Base-by-base conservation (phyloP, 2,113 vertebrate genomes). In the Campylomormyrus numenius region DNA sequence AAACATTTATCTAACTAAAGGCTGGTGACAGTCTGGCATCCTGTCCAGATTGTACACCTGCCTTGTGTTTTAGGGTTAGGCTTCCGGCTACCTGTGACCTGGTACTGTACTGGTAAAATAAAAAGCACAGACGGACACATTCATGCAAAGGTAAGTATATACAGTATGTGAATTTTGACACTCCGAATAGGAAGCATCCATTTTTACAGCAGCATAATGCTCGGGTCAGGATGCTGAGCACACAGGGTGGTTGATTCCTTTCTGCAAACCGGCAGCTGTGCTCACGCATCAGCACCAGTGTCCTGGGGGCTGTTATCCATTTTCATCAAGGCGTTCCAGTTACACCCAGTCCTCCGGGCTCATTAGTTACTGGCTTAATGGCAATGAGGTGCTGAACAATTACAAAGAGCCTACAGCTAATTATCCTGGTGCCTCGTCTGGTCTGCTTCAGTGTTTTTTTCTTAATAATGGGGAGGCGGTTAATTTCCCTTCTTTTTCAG, bases 301-400 rank as follows among this genome's bases (percentile, higher is more conserved):
- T 92, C 91, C 93, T 91, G 91, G 92, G 93, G 90, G 92, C 88
- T 66, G 90, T 90, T 92, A 88, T 89, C 90, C 91, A 91, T 66
- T 90, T 93, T 94, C 85, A 89, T 93, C 94, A 77, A 39, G 35
- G 70, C 35, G 93, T 93, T 74, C 89, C 90, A 94, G 91, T 93
- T 93, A 94, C 94, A 93, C 89, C 83, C 91, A 53, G 90, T 93
- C 92, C 94, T 92, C 27, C 24, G 90, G 85, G 87, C 88, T 92
- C 92, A 93, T 94, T 92, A 94, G 94, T 92, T 92, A 91, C 93
- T 90, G 24, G 6, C 53, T 90, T 89, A 53, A 66, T n/a, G 90
- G 90, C 90, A 85, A 62, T 91, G 90, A 93, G n/a, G 5, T n/a
- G 42, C 88, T 50, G 85, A 42, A 15, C 87, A 58, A 91, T 35